These are phyloP conservation scores for Leptinotarsa rubiginosa DNA, from an alignment of 2,888 invertebrate species.

Conservation along the genomic window DNA sequence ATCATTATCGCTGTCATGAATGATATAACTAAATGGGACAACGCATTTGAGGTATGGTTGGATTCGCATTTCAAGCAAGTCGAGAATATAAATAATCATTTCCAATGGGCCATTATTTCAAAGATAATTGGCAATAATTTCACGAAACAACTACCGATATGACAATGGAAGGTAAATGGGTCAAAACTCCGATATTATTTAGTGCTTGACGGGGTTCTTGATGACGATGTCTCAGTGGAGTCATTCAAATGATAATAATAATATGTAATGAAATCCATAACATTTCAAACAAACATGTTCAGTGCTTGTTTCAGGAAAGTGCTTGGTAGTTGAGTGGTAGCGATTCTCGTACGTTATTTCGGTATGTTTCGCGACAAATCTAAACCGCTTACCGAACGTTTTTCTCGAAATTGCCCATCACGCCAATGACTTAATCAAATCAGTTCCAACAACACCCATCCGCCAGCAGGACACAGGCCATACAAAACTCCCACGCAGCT, in stretches of 20 bases:
- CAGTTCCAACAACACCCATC: not conserved
- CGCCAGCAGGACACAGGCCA: not conserved
- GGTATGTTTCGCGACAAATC: too few relatives aligned
- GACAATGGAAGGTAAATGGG: constrained; percentile 17
- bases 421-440: too few relatives aligned
- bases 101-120: constrained; percentile 13
- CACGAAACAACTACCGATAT: constrained; percentile 3
- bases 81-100: constrained; percentile 14
- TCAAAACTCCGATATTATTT: constrained; percentile 12
- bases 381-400: too few relatives aligned
- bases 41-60: constrained; percentile 7
- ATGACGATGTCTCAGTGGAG: not conserved
- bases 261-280: too few relatives aligned
- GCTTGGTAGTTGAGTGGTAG: too few relatives aligned
- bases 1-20: constrained; percentile 1
- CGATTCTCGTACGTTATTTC: too few relatives aligned
- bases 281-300: too few relatives aligned
- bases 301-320: not conserved
- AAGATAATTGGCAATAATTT: constrained; percentile 14
- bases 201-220: constrained; percentile 1
- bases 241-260: not conserved
- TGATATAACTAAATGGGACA: constrained; percentile 4
- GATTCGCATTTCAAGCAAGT: constrained; percentile 5
- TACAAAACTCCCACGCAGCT: constrained; percentile 4
- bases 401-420: too few relatives aligned